Evolutionary conservation across 2,113 vertebrate species (phyloP), one percentile per base, ranked within the genome.

Genomic region (Syrrhaptes paradoxus): DNA sequence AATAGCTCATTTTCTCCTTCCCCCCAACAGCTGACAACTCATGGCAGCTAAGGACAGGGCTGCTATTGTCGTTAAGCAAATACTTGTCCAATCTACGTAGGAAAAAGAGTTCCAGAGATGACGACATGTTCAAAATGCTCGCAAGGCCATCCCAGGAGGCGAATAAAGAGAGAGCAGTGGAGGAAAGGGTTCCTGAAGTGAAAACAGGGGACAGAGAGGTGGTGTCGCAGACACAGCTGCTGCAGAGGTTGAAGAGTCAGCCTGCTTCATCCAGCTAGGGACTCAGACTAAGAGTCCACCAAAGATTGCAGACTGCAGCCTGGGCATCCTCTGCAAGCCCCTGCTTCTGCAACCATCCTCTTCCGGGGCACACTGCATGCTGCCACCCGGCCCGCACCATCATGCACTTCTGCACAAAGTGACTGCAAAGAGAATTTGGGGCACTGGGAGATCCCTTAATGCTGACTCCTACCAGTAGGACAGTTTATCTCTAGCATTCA

Each of bases 21-120:
- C 84, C 94, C 86, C 89, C 93, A 96, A 95, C 96, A 97, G 96
- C 95, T 96, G 96, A 95, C 91, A 96, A 54, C 89, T 87, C 94
- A 93, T 92, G 95, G 94, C 96, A 97, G 75, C 84, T 96, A 95
- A 96, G 96, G 96, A 97, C 96, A 97, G 93, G 76, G 70, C 89
- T 97, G 95, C 95, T 96, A 97, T 97, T 97, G 96, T 97, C 91
- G 0, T 97, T 97, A 97, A 82, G 86, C 94, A 95, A 95, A 90
- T 87, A 61, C 95, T 93, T 89, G 66, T 96, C 91, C 94, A 89
- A 95, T 94, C 95, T 92, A 96, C 66, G 70, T 95, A 89, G 89
- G 91, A 92, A 92, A 93, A 89, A 89, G 80, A 57, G 86, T 76
- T 97, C 84, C 96, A 97, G 89, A 63, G 87, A 97, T 97, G 96